These are phyloP conservation scores for Apamea monoglypha DNA, from an alignment of 2,888 invertebrate genomes.

Conservation along the genomic window DNA sequence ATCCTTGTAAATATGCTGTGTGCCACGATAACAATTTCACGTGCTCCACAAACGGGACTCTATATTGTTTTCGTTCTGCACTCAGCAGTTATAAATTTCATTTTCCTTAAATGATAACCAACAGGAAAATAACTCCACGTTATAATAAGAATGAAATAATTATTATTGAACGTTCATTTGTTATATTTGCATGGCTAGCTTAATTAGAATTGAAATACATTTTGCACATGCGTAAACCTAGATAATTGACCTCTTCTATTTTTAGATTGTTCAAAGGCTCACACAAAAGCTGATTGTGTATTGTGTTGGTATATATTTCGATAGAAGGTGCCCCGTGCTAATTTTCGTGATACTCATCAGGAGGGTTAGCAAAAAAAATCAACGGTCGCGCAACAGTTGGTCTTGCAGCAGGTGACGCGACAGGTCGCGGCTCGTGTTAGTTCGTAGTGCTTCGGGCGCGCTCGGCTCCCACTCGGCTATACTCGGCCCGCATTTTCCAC, in stretches of 20 bases:
- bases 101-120: constrained; percentile 79
- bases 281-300: constrained; percentile 37
- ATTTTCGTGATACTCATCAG: constrained; percentile 81
- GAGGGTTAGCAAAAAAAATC: constrained; percentile 85
- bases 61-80: constrained; percentile 44
- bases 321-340: constrained; percentile 76
- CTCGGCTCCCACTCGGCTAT: constrained; percentile 75
- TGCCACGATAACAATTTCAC: constrained; percentile 43
- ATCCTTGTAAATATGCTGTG: constrained; percentile 26
- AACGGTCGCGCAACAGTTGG: constrained; percentile 90
- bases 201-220: constrained; percentile 38
- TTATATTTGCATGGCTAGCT: constrained; percentile 41
- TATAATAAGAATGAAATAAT: constrained; percentile 62
- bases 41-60: constrained; percentile 33
- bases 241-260: constrained; percentile 26
- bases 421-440: constrained; percentile 82
- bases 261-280: constrained; percentile 18
- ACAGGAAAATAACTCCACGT: constrained; percentile 73
- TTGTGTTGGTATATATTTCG: constrained; percentile 46
- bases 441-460: constrained; percentile 72
- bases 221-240: constrained; percentile 26
- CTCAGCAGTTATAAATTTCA: constrained; percentile 58
- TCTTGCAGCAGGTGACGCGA: constrained; percentile 88
- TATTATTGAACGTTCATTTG: constrained; percentile 52
- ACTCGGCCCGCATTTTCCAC: constrained; percentile 79